Evolutionary conservation across 2,113 vertebrate species (phyloP), one percentile per base, ranked within the genome.

Genomic region (Eidolon helvum): DNA sequence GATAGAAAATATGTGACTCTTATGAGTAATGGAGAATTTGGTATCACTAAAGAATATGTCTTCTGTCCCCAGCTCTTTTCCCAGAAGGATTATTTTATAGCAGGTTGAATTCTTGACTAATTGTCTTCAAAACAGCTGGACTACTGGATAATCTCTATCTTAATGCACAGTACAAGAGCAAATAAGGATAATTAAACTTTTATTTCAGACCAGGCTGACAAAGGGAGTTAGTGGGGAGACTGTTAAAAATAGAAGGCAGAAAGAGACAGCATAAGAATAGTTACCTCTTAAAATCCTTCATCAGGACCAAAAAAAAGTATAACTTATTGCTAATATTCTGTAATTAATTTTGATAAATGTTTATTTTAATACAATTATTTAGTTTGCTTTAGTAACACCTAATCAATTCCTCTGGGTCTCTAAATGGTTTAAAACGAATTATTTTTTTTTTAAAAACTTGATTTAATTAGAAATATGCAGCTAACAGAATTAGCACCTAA

Each of bases 41-140:
- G 96, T 97, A 94, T 97, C 97, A 97, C 95, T 87, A 88, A 96
- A 98, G 98, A 96, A 97, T 98, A 97, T 97, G 96, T 98, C 98
- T 98, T 97, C 45, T 94, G 97, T 97, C 97, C 83, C 97, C 98
- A 98, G 98, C 98, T 97, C 93, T 97, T 90, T 97, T 98, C 98
- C 98, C 98, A 9, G 98, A 98, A 98, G 98, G 98, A 98, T 99
- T 98, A 98, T 98, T 98, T 98, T 98, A 98, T 96, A 98, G 98
- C 98, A 98, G 97, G 98, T 98, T 98, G 98, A 98, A 98, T 98
- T 98, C 98, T 98, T 96, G 96, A 98, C 98, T 98, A 99, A 99
- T 99, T 98, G 98, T 98, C 98, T 98, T 98, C 98, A 98, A 98
- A 98, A 98, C 98, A 99, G 98, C 98, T 99, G 98, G 98, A 98